phyloP scores from a whole-genome alignment of 2,797 vertebrate species.

The Hybognathus amarus region DNA sequence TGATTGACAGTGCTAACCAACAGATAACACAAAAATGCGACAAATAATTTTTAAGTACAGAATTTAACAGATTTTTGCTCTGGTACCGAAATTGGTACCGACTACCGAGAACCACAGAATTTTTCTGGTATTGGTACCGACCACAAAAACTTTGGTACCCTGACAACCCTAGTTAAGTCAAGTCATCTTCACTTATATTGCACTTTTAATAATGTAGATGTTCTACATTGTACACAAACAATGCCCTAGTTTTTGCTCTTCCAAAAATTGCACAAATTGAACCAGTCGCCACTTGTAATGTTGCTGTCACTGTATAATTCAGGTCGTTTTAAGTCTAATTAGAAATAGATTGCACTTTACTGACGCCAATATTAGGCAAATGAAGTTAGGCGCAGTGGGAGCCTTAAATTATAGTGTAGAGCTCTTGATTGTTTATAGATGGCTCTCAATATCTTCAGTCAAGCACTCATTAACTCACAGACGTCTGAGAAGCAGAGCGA shows the following conservation, averaged over 20 bases:
- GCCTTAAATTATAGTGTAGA: slow-evolving; percentile 51
- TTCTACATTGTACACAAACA: too few relatives aligned
- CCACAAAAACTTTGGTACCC: neutral
- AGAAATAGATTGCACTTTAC: slow-evolving; percentile 33
- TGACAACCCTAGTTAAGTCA: neutral
- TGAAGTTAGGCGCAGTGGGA: slow-evolving; percentile 26
- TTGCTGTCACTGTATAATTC: slow-evolving; percentile 28
- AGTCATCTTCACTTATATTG: too few relatives aligned
- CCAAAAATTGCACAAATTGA: neutral
- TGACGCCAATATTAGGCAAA: slow-evolving; percentile 32
- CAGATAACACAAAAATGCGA: neutral
- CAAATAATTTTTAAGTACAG: accelerated
- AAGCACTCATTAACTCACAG: slow-evolving; percentile 62
- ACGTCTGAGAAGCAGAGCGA: slow-evolving; percentile 55
- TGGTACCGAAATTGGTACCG: neutral
- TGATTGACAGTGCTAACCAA: neutral
- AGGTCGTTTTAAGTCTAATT: slow-evolving; percentile 12
- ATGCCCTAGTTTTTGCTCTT: neutral
- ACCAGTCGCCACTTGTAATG: neutral
- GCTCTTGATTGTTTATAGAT: slow-evolving; percentile 55
- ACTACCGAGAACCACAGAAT: accelerated
- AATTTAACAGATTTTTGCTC: neutral
- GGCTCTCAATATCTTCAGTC: slow-evolving; percentile 54
- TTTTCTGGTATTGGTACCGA: neutral
- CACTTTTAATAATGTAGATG: too few relatives aligned